Evolutionary conservation across 1,140 invertebrate species (phyloP), one percentile per base, ranked within the genome.

Genomic region (Elymnias hypermnestra): DNA sequence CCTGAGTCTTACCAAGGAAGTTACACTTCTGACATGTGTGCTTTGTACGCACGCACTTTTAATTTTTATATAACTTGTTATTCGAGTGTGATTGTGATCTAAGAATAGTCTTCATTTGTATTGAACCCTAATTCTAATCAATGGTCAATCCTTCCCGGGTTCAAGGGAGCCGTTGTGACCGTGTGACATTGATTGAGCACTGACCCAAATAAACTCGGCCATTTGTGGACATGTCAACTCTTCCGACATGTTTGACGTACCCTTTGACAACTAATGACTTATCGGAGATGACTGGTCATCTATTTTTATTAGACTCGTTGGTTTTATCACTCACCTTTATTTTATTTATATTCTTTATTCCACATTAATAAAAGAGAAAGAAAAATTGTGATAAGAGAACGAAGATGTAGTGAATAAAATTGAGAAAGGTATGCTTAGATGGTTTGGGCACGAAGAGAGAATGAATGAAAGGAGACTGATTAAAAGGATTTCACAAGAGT

Each of bases 161-260:
- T 33, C 29, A 15, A 2, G 6, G 15, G 14, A 33, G 14, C 19
- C 25, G 23, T 8, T 40, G 18, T 44, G n/a, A 39, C 33, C 45
- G 10, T 21, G 18, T 14, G 39, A 38, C 33, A 39, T 48, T 54
- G 40, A 47, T 21, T 19, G 51, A 48, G 38, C 35, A 18, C 44
- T 53, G 51, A 47, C 51, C 51, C 35, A 48, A 54, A 54, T 48
- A 48, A 17, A 35, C 35, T 43, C 17, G n/a, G 10, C 28, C 41
- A 33, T 52, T 53, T 35, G 50, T 53, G 42, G 37, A 13, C 17
- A 21, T 15, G 42, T 42, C 43, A 45, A 37, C 44, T 42, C 40
- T 53, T 46, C 33, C 28, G 40, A 54, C 45, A 43, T 39, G 18
- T 54, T 39, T 42, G 43, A 28, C 33, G 28, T 23, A 3, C 26